Evolutionary conservation across 2,888 invertebrate species (phyloP).

Genomic region (Nomada ruficornis): DNA sequence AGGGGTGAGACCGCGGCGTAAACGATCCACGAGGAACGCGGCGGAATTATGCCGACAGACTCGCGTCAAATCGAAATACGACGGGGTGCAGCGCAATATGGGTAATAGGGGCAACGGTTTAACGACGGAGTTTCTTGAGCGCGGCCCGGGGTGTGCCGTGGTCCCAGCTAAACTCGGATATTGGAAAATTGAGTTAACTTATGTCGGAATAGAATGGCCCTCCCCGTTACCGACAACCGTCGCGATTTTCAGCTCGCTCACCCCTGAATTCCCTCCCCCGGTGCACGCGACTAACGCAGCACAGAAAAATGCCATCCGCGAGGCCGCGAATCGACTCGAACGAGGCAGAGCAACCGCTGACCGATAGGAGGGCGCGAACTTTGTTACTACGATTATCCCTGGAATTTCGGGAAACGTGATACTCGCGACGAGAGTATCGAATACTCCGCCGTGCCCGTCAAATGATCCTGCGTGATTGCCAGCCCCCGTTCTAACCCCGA

Average conservation of each 20-base stretch:
- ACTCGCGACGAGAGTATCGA: slow-evolving; percentile 54
- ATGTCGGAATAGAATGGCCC: slow-evolving; percentile 27
- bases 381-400: slow-evolving; percentile 28
- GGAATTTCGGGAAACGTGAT: too few relatives aligned
- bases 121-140: slow-evolving; percentile 38
- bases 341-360: background rate
- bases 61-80: slow-evolving; percentile 22
- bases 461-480: slow-evolving; percentile 59
- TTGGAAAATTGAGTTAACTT: slow-evolving; percentile 52
- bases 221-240: slow-evolving; percentile 28
- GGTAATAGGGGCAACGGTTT: slow-evolving; percentile 37
- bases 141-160: slow-evolving; percentile 20
- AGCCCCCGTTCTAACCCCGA: slow-evolving; percentile 36
- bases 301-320: slow-evolving; percentile 20
- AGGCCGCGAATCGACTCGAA: too few relatives aligned
- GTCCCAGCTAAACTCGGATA: slow-evolving; percentile 39
- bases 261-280: slow-evolving; percentile 15
- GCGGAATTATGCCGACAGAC: slow-evolving; percentile 15
- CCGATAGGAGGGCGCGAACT: slow-evolving; percentile 35
- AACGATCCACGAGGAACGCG: slow-evolving; percentile 53
- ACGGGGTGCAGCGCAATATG: slow-evolving; percentile 20
- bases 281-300: slow-evolving; percentile 2
- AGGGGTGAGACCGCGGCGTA: slow-evolving; percentile 25
- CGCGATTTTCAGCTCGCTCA: slow-evolving; percentile 8
- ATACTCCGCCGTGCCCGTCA: background rate